Conservation (phyloP, 2,797 vertebrate genomes). For the Odontamblyopus rebecca region DNA sequence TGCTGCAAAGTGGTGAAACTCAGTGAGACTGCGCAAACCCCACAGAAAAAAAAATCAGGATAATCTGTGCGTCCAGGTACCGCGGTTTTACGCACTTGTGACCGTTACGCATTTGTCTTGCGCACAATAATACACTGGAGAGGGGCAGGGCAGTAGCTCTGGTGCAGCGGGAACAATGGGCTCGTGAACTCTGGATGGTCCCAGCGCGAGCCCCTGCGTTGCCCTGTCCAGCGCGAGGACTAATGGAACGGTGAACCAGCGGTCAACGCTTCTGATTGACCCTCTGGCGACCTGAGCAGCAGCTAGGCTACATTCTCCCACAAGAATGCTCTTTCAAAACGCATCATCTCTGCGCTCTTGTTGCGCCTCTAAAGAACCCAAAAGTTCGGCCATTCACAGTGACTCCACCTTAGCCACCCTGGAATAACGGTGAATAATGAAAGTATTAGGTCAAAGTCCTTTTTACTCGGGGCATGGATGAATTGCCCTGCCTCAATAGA, state of each 20-base stretch:
- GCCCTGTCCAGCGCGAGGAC: conserved; percentile 85
- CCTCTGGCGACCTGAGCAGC: conserved; percentile 71
- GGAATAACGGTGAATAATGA: conserved; percentile 60
- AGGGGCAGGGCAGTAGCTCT: conserved; percentile 11
- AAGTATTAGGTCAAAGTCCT: conserved; percentile 57
- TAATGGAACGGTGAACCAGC: conserved; percentile 90
- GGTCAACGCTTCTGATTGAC: conserved; percentile 90
- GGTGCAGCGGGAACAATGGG: conserved; percentile 49
- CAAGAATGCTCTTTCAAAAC: conserved; percentile 69
- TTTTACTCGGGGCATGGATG: conserved; percentile 42
- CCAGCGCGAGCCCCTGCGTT: conserved; percentile 74
- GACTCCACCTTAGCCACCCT: conserved; percentile 41
- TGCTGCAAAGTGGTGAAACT: not conserved
- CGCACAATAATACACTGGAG: conserved; percentile 35
- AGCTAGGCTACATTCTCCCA: conserved; percentile 66
- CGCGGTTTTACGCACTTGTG: not conserved
- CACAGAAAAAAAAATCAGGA: not conserved
- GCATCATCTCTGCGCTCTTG: conserved; percentile 48
- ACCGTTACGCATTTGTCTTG: conserved; percentile 24
- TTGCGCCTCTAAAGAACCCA: conserved; percentile 45
- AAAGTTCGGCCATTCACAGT: conserved; percentile 62
- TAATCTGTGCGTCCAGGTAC: not conserved
- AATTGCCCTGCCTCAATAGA: conserved; percentile 47
- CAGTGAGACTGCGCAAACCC: not conserved
- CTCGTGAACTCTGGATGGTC: conserved; percentile 82